These are phyloP conservation scores for Drosophila kikkawai DNA, from an alignment of 1,140 invertebrate genomes.

Conservation along the genomic window DNA sequence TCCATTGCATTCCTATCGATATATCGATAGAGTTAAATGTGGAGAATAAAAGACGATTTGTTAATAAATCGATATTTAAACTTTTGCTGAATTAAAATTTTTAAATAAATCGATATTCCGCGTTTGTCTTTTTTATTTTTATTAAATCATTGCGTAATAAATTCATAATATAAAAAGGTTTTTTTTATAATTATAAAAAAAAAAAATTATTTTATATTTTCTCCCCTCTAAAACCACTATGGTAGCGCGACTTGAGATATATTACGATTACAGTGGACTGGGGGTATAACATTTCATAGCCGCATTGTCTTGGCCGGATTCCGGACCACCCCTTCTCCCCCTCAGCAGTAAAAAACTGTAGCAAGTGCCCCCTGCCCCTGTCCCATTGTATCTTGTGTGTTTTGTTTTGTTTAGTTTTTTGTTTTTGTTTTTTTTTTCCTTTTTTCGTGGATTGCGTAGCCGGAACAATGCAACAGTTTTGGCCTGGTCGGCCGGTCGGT, in stretches of 20 bases:
- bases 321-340: neutral
- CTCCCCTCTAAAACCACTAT: neutral
- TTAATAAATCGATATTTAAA: no score
- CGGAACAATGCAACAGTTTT: slow-evolving; percentile 63
- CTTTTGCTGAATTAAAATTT: no score
- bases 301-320: slow-evolving; percentile 29
- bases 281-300: slow-evolving; percentile 47
- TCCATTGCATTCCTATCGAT: no score
- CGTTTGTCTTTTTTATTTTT: no score
- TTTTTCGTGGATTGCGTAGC: slow-evolving; percentile 26
- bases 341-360: slow-evolving; percentile 32
- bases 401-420: slow-evolving; percentile 9
- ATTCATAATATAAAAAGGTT: no score
- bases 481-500: slow-evolving; percentile 42
- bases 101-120: no score
- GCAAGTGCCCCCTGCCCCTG: slow-evolving; percentile 11
- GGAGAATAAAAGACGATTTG: no score
- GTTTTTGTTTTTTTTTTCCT: slow-evolving; percentile 1
- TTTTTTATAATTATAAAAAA: no score
- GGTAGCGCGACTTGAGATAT: slow-evolving; percentile 6
- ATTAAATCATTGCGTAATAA: no score
- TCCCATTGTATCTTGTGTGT: slow-evolving; percentile 25
- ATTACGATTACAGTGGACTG: slow-evolving; percentile 40
- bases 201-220: no score
- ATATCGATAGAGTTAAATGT: no score